A percentile compares a stretch with the other conserved stretches of the same genome.
These are phyloP conservation scores for Exaiptasia diaphana DNA, from an alignment of 64 coral and sea anemone genomes.

Conservation along the genomic window DNA sequence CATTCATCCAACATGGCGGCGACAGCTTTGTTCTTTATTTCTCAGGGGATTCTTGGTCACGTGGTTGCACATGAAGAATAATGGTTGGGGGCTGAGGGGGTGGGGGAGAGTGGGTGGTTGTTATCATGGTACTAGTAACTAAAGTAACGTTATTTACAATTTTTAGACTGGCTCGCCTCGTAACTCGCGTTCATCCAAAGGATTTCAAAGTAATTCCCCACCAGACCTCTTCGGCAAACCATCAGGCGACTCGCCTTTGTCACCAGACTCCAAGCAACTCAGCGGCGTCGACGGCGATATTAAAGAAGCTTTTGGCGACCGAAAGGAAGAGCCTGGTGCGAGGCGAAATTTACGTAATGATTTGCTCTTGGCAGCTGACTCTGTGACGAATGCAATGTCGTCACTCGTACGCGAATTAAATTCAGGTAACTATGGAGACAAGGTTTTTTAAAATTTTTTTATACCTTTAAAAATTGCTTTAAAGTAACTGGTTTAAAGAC, in stretches of 20 bases:
- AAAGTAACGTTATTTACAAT: too few species aligned
- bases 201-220: conserved; percentile 26
- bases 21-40: too few species aligned
- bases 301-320: conserved; percentile 85
- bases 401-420: conserved; percentile 89
- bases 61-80: too few species aligned
- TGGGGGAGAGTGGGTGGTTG: too few species aligned
- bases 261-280: conserved; percentile 43
- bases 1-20: too few species aligned
- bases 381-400: conserved; percentile 95
- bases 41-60: too few species aligned
- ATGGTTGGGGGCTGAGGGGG: too few species aligned
- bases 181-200: conserved; percentile 54
- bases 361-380: conserved; percentile 84
- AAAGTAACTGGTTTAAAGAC: too few species aligned
- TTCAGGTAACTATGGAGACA: conserved; percentile 59
- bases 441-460: not conserved
- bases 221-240: conserved; percentile 51
- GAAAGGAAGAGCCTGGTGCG: not conserved
- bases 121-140: too few species aligned
- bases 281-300: conserved; percentile 88
- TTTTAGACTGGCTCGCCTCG: conserved; percentile 90
- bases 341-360: conserved; percentile 80
- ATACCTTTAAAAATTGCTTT: not conserved
- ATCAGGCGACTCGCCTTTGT: conserved; percentile 37